These are phyloP conservation scores for Ctenosaura bakeri DNA, from an alignment of 2,797 vertebrate genomes.

Conservation along the genomic window DNA sequence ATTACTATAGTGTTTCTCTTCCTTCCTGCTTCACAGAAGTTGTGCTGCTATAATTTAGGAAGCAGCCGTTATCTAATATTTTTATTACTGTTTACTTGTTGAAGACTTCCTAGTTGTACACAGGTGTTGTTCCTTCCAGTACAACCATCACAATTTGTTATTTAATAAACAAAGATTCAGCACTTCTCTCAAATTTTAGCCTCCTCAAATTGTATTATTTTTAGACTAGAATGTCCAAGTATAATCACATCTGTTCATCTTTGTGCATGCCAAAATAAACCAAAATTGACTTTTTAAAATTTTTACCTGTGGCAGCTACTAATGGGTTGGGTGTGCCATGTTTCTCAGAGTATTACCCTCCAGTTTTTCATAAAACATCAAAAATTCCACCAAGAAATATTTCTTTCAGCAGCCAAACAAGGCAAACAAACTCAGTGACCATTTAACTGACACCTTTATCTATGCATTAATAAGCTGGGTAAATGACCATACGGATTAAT, in stretches of 20 bases:
- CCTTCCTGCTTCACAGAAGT: not conserved
- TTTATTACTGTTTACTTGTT: conserved; percentile 50
- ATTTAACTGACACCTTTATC: not conserved
- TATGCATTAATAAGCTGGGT: not conserved
- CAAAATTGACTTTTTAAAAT: not conserved
- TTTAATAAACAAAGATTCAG: not conserved
- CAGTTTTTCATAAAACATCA: conserved; percentile 40
- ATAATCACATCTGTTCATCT: not conserved
- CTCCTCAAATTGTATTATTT: conserved; percentile 23
- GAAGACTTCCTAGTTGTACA: conserved; percentile 34
- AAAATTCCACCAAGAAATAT: conserved; percentile 65
- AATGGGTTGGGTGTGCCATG: conserved; percentile 25
- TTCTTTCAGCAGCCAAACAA: conserved; percentile 59
- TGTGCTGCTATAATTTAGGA: conserved; percentile 30
- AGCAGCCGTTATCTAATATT: conserved; percentile 50
- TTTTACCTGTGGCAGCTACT: accelerated
- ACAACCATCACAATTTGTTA: accelerated
- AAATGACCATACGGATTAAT: not conserved
- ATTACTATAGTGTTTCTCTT: not conserved
- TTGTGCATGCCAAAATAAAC: conserved; percentile 23
- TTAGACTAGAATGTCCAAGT: conserved; percentile 14
- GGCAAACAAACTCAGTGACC: not conserved
- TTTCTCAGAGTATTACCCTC: conserved; percentile 1
- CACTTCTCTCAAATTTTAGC: conserved; percentile 22
- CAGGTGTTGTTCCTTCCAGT: not conserved